Base-by-base conservation (phyloP, 2,888 invertebrate genomes). In the Tanytarsus gracilentus region DNA sequence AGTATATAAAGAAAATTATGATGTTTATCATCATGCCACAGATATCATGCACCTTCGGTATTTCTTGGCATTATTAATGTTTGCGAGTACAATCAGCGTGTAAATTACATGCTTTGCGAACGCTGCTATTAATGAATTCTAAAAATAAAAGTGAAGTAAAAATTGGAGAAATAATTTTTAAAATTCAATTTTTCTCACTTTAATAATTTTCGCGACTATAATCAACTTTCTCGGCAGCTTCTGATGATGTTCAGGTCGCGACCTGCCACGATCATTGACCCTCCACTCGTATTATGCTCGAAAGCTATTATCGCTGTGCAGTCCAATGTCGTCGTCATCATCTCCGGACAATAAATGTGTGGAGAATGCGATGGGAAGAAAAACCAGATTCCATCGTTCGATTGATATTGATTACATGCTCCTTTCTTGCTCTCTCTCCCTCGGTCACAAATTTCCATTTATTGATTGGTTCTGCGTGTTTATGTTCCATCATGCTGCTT, bases 321-420 rank as follows among this genome's bases (percentile, higher is more conserved):
- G 36, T 36, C 36, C 36, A 49, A 49, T 49, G 49, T 11, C 49
- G 16, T 18, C 21, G 49, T 23, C 49, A 21, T 25, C 25, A n/a
- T n/a, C n/a, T n/a, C n/a, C n/a, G n/a, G n/a, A n/a, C n/a, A n/a
- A 36, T 14, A 36, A 36, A 36, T 14, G 36, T 36, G 16, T 36
- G 16, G 16, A 36, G 3, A 36, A 36, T 36, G 36, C 11, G 51
- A 29, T 23, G 29, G 16, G 51, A 29, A 49, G n/a, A 25, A 49
- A 49, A 51, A 51, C 51, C 51, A 51, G 51, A 51, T 51, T 51
- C 18, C 27, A 14, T 29, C 29, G 39, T 16, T 51, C 51, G 51
- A 44, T 44, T 16, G 16, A 21, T 51, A 51, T 51, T 51, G 51
- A 51, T 51, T 51, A 25, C 51, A 51, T 30, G n/a, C n/a, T n/a